These are phyloP conservation scores for Amyelois transitella DNA, from an alignment of 1,140 invertebrate species.

Conservation along the genomic window DNA sequence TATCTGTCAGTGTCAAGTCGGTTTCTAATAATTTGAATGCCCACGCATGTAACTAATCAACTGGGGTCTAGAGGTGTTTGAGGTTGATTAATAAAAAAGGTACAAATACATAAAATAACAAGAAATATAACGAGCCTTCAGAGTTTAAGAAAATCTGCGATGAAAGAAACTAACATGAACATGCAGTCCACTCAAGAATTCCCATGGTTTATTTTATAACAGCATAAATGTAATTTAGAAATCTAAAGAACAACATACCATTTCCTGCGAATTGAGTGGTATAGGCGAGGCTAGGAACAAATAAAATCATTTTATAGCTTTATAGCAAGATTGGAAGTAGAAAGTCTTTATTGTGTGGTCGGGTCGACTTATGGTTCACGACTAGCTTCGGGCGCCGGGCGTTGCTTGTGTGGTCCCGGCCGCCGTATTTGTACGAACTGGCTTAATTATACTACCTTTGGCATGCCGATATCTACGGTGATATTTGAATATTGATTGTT, in stretches of 20 bases:
- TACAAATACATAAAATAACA: too few relatives aligned
- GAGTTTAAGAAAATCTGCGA: not conserved
- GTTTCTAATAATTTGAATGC: too few relatives aligned
- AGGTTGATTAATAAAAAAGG: too few relatives aligned
- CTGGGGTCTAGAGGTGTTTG: too few relatives aligned
- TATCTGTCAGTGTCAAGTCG: too few relatives aligned
- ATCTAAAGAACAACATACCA: conserved; percentile 3
- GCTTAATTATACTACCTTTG: conserved; percentile 25
- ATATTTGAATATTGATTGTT: conserved; percentile 3
- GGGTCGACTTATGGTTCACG: conserved; percentile 49
- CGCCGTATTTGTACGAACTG: conserved; percentile 29
- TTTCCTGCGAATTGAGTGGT: conserved; percentile 3
- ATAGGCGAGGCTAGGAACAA: conserved; percentile 30
- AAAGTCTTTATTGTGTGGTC: conserved; percentile 44
- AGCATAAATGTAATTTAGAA: not conserved
- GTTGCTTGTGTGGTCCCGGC: conserved; percentile 47
- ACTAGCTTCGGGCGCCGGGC: conserved; percentile 45
- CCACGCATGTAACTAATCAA: too few relatives aligned
- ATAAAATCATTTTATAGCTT: conserved; percentile 51
- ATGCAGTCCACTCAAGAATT: not conserved
- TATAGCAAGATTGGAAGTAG: conserved; percentile 44
- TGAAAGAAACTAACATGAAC: not conserved
- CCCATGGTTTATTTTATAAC: conserved; percentile 1
- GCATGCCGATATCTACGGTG: not conserved
- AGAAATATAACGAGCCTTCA: too few relatives aligned